Evolutionary conservation across 1,140 invertebrate genomes (phyloP), one percentile per base, ranked within the genome.

Genomic region (Drosophila pandora): DNA sequence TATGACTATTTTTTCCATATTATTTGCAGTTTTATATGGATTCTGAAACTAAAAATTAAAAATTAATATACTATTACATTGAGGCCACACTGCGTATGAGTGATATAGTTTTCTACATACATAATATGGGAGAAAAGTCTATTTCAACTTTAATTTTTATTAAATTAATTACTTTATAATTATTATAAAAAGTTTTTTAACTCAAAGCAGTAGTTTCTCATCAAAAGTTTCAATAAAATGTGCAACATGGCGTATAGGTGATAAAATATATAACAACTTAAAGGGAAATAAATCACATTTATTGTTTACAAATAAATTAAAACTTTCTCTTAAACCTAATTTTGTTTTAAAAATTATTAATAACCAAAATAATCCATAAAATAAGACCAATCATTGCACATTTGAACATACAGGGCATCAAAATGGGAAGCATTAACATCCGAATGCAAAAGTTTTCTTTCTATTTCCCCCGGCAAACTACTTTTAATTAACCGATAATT

Each of bases 401-500:
- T 50, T n/a, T 2, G 2, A 28, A 9, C 13, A 34, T 32, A 13
- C 4, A 53, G 21, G 47, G 63, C 30, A 67, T 50, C 28, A 64
- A 25, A 39, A 22, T 8, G 17, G 21, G 28, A 5, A 45, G 53
- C 2, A 23, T 17, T 58, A 17, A 17, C 53, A 23, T 58, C 39
- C 21, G 22, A 69, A 68, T 48, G 32, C 12, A 48, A 57, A 69
- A 71, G 23, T 70, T 71, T 61, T 43, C 57, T 43, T 50, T 4
- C 28, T 17, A 62, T 72, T 72, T 62, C 59, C 52, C 34, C 28
- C 53, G 21, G 25, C 50, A 32, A 53, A 21, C 56, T 71, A 25
- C 63, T 73, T 72, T 53, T 52, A 65, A 74, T 74, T 64, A 64
- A 65, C 71, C 59, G 48, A 73, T 63, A 73, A 56, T 43, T 50